Evolutionary conservation across 2,888 invertebrate genomes (phyloP), one percentile per base, ranked within the genome.

Genomic region (Monochamus alternatus): DNA sequence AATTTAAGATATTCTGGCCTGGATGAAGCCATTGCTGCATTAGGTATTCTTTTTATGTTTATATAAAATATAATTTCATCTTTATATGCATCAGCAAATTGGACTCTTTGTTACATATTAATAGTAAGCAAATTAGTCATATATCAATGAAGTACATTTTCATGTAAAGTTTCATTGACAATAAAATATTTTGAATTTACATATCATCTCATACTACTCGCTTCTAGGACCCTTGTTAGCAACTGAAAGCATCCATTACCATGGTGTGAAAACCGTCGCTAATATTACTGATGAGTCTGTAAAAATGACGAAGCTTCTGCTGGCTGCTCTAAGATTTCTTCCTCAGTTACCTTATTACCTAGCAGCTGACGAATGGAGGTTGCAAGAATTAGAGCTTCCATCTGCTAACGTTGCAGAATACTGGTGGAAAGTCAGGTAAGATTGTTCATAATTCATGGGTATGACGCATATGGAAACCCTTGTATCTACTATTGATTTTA

Each of bases 261-360:
- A 64, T 14, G 64, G 64, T 47, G 30, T 64, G 10, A 47, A 64
- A 12, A 51, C 44, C 2, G 30, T 64, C 9, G 47, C 22, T 12
- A 12, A 47, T 47, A 22, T 30, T 44, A 44, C 9, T 4, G 47
- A 64, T 47, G 47, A 90, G 76, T 84, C 90, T 68, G 89, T 90
- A 81, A 89, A 90, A 12, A 89, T 91, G 74, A 89, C 91, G 4
- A 85, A 91, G 76, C 89, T 91, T 79, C 84, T 92, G 72, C 88
- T 92, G 64, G 87, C 89, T 77, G 92, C 92, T 8, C 85, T 92
- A 69, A 88, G 90, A 81, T 89, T 91, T 83, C 86, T 92, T 71
- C 92, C 92, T 0, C 91, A 91, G 82, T 86, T 92, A 65, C 90
- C 92, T 76, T 92, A 90, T 85, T 92, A 91, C 83, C 85, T 91